A percentile compares a stretch with the other conserved stretches of the same genome.
phyloP scores from a whole-genome alignment of 2,113 vertebrate species.

The Ramphastos sulfuratus region DNA sequence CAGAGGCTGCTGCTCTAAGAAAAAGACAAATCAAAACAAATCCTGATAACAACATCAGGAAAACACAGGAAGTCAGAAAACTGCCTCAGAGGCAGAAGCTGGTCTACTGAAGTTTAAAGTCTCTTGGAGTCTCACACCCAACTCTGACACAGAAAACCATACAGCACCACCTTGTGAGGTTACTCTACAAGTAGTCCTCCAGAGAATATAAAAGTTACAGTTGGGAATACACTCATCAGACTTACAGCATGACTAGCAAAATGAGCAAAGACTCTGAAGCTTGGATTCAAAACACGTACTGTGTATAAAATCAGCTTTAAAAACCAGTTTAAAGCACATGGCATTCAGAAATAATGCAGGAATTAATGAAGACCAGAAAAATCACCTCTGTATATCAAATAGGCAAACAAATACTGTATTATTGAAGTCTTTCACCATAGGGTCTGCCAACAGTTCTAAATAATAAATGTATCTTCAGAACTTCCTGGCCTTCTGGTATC shows the following conservation, averaged over 20 bases:
- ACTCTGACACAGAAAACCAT: not conserved
- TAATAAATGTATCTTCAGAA: too few relatives aligned
- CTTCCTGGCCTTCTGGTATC: too few relatives aligned
- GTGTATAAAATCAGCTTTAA: not conserved
- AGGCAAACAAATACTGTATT: not conserved
- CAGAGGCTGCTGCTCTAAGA: not conserved
- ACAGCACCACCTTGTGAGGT: conserved; percentile 15
- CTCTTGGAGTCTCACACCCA: not conserved
- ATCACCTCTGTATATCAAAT: not conserved
- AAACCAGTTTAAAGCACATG: not conserved
- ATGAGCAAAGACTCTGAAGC: not conserved
- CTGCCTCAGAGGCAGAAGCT: not conserved
- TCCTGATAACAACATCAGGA: not conserved
- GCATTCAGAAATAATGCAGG: not conserved
- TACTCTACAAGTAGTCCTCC: not conserved
- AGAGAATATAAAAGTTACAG: not conserved
- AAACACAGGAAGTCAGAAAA: not conserved
- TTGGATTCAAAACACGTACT: not conserved
- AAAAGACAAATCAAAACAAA: not conserved
- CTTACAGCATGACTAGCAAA: not conserved
- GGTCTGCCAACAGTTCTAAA: not conserved
- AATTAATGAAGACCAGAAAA: not conserved
- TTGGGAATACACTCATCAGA: not conserved
- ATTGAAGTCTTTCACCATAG: not conserved
- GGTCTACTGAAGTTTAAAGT: not conserved